These are phyloP conservation scores for Congeria kusceri DNA, from an alignment of 2,888 invertebrate genomes.

Conservation along the genomic window DNA sequence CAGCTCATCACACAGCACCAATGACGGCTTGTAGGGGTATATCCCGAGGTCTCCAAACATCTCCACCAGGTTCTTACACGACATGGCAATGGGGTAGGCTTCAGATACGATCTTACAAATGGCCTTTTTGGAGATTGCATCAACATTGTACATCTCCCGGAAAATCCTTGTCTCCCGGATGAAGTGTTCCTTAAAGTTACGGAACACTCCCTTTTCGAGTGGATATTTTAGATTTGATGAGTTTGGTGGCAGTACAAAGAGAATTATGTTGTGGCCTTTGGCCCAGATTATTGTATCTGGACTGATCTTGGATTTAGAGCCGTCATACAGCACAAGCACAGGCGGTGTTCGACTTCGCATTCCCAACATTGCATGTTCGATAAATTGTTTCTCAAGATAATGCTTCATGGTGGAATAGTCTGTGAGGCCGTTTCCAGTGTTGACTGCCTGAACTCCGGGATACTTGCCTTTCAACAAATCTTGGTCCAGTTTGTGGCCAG, in stretches of 20 bases:
- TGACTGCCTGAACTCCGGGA: constrained; percentile 57
- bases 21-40: constrained; percentile 57
- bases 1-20: constrained; percentile 55
- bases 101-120: constrained; percentile 61
- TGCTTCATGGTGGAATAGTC: constrained; percentile 61
- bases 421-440: constrained; percentile 58
- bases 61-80: constrained; percentile 53
- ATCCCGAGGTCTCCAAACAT: constrained; percentile 62
- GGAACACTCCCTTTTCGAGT: constrained; percentile 61
- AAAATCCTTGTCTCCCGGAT: constrained; percentile 53
- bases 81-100: constrained; percentile 58
- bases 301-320: constrained; percentile 60
- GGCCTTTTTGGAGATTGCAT: constrained; percentile 49
- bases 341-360: constrained; percentile 46
- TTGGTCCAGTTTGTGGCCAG: constrained; percentile 47
- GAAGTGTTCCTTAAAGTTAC: constrained; percentile 56
- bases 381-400: constrained; percentile 63
- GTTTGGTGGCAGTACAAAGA: constrained; percentile 65
- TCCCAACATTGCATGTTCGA: constrained; percentile 58
- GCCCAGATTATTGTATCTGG: constrained; percentile 67
- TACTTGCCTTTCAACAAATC: constrained; percentile 56
- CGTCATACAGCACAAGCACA: constrained; percentile 63
- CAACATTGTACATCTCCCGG: constrained; percentile 58
- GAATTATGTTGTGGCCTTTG: constrained; percentile 60
- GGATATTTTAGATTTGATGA: constrained; percentile 52